Evolutionary conservation across 2,113 vertebrate genomes (phyloP).

Genomic region (Syngnathus scovelli): DNA sequence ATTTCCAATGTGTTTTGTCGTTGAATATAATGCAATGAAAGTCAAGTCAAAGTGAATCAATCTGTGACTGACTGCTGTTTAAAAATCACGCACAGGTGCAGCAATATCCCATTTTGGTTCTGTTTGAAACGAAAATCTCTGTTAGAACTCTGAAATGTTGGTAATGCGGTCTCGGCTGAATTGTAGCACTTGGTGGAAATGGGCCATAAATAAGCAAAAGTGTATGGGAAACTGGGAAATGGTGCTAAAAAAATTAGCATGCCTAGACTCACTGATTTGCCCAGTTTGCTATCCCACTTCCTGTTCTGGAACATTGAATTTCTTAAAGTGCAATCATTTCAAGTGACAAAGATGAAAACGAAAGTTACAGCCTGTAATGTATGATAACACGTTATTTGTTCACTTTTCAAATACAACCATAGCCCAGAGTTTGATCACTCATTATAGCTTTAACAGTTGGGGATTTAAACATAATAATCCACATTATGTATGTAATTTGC

Average conservation of each 20-base stretch:
- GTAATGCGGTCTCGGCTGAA: background rate
- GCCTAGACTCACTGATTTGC: background rate
- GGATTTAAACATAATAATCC: conserved; percentile 6
- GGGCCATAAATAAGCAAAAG: background rate
- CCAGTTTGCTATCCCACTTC: conserved; percentile 1
- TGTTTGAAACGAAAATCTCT: background rate
- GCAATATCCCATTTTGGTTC: background rate
- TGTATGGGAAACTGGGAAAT: conserved; percentile 6
- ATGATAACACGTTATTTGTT: too few relatives aligned
- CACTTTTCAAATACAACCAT: background rate
- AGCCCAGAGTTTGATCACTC: conserved; percentile 6
- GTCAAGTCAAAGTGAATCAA: background rate
- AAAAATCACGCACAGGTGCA: background rate
- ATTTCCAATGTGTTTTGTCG: too few relatives aligned
- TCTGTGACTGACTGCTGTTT: background rate
- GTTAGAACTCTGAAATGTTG: background rate
- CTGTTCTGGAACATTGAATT: conserved; percentile 1
- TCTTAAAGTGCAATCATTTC: conserved; percentile 2
- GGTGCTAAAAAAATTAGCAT: conserved; percentile 15
- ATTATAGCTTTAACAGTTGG: conserved; percentile 40
- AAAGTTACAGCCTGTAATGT: background rate
- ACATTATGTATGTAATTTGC: conserved; percentile 46
- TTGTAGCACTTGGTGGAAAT: conserved; percentile 1
- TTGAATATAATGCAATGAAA: background rate
- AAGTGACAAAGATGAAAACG: background rate